These are phyloP conservation scores for Volucella inanis DNA, from an alignment of 2,888 invertebrate genomes.

Conservation along the genomic window DNA sequence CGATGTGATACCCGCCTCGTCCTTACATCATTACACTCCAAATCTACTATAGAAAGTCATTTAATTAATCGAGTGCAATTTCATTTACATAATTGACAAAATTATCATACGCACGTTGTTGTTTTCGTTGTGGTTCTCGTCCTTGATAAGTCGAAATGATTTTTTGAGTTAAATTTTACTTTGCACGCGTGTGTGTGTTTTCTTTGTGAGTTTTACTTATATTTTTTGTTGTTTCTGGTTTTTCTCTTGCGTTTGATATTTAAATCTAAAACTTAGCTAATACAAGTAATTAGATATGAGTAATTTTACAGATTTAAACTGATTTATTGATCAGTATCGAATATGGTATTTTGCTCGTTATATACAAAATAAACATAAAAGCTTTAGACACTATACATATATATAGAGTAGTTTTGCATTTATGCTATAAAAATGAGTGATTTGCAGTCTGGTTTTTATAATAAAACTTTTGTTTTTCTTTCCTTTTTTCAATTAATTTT, in stretches of 20 bases:
- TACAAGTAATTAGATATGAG: slow-evolving; percentile 43
- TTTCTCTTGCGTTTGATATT: slow-evolving; percentile 41
- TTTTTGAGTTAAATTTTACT: slow-evolving; percentile 46
- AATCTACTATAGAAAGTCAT: neutral
- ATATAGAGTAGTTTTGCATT: slow-evolving; percentile 47
- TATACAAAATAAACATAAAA: slow-evolving; percentile 12
- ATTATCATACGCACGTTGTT: too few relatives aligned
- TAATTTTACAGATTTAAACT: slow-evolving; percentile 77
- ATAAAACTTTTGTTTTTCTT: neutral
- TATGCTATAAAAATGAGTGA: neutral
- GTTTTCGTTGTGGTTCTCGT: neutral
- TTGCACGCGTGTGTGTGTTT: slow-evolving; percentile 63
- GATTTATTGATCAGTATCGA: slow-evolving; percentile 84
- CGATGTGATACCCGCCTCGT: slow-evolving; percentile 17
- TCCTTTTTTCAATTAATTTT: slow-evolving; percentile 75
- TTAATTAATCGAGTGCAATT: neutral
- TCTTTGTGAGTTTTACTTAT: slow-evolving; percentile 51
- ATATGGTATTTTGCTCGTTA: slow-evolving; percentile 77
- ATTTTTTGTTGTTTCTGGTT: slow-evolving; percentile 35
- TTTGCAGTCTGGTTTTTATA: too few relatives aligned
- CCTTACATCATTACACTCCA: neutral
- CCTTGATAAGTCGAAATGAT: slow-evolving; percentile 55
- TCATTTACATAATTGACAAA: too few relatives aligned
- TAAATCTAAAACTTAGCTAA: slow-evolving; percentile 41
- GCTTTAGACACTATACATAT: slow-evolving; percentile 36